phyloP scores from a whole-genome alignment of 2,888 invertebrate species.

The Hoplodrina blanda region DNA sequence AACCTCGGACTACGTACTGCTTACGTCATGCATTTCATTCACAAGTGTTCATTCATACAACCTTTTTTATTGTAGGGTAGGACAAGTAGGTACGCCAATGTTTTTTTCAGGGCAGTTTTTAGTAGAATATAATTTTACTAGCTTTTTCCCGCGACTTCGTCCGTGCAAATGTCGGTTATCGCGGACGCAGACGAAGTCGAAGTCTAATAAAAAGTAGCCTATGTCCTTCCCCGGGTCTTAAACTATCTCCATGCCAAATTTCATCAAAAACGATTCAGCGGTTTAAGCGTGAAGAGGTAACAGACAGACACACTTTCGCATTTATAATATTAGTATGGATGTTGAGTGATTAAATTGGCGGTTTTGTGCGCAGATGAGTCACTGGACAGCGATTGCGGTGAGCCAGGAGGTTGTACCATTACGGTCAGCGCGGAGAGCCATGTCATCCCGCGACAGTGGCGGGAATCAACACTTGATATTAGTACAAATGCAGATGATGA shows the following conservation, averaged over 20 bases:
- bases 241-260: too few relatives aligned
- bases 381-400: slow-evolving; percentile 76
- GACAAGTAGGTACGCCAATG: not conserved
- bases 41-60: slow-evolving; percentile 37
- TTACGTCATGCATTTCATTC: slow-evolving; percentile 43
- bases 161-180: too few relatives aligned
- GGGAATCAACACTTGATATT: slow-evolving; percentile 80
- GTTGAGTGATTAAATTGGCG: not conserved
- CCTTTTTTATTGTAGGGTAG: slow-evolving; percentile 3
- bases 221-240: too few relatives aligned
- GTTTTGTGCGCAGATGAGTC: slow-evolving; percentile 73
- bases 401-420: slow-evolving; percentile 66
- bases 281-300: too few relatives aligned
- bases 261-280: too few relatives aligned
- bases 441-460: slow-evolving; percentile 67
- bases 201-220: too few relatives aligned
- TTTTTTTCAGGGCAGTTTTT: not conserved
- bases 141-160: too few relatives aligned
- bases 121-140: not conserved
- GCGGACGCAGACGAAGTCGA: too few relatives aligned
- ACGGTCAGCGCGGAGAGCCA: slow-evolving; percentile 52
- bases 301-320: too few relatives aligned
- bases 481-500: slow-evolving; percentile 72
- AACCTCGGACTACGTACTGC: slow-evolving; percentile 7
- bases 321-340: too few relatives aligned